Evolutionary conservation across 2,113 vertebrate genomes (phyloP), one percentile per base, ranked within the genome.

Genomic region (Paedocypris sp.): DNA sequence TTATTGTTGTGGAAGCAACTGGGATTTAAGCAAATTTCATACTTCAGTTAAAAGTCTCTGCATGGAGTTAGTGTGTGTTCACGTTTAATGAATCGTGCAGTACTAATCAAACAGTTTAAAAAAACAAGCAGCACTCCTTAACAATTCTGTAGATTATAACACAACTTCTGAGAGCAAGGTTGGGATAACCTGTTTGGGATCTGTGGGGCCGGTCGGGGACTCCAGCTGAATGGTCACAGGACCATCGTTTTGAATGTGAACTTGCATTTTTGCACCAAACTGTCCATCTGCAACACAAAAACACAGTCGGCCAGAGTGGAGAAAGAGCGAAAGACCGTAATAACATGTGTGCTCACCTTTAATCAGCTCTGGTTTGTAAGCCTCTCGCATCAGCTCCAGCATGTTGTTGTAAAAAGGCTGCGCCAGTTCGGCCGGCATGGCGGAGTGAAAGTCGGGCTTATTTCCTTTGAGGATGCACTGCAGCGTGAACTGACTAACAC

Each of bases 401-500:
- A 99, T 88, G 81, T 80, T 85, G 74, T 83, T 79, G 63, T 98
- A 97, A 76, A 97, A 96, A 13, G 86, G 80, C 70, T 95, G 89
- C 0, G 95, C 87, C 64, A 90, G 78, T 46, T 94, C 92, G 0
- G 91, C 80, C 2, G 92, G 88, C 95, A 97, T 97, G 52, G 93
- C 94, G 46, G 80, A 71, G 73, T 98, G 95, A 73, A 90, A 99
- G 79, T 99, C 95, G 0, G 94, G 95, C 73, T 98, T 97, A 84
- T 95, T 97, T 26, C 90, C 93, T 72, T 97, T 99, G 50, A 98
- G 83, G 38, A 94, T 78, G 45, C 90, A 95, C 73, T 98, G 93
- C 20, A 99, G 87, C 5, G 95, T 99, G 71, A 99, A 99, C 52
- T 99, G 93, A 73, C 95, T 98, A 71, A 98, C 83, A 47, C 92